Evolutionary conservation across 2,113 vertebrate genomes (phyloP).

Genomic region (Lophius piscatorius): DNA sequence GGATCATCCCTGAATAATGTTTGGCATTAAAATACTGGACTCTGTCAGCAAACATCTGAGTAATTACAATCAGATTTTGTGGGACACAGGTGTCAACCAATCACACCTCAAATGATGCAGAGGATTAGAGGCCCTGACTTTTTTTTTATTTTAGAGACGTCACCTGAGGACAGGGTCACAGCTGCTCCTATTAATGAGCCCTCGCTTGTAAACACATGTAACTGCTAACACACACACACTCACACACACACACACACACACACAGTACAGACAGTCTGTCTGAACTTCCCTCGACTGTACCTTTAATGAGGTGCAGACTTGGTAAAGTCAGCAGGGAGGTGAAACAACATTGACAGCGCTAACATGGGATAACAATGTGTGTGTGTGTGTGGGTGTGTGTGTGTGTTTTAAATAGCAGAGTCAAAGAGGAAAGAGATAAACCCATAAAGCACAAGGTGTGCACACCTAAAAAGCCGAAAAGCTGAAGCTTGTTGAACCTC

Average conservation of each 20-base stretch:
- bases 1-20: no score
- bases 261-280: neutral
- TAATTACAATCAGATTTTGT: no score
- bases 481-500: no score
- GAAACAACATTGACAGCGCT: slow-evolving; percentile 6
- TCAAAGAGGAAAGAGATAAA: no score
- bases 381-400: neutral
- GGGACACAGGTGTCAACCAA: no score
- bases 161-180: slow-evolving; percentile 47
- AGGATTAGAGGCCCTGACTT: slow-evolving; percentile 2
- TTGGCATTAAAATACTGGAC: no score
- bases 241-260: no score
- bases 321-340: slow-evolving; percentile 27
- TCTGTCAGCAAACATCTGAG: no score
- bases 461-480: no score
- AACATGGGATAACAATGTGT: neutral
- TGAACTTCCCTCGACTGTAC: slow-evolving; percentile 5
- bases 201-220: slow-evolving; percentile 24
- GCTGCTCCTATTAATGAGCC: slow-evolving; percentile 60
- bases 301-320: slow-evolving; percentile 38
- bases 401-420: neutral
- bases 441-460: no score
- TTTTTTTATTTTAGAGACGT: slow-evolving; percentile 12
- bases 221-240: neutral
- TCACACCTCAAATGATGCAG: no score